Conservation (phyloP, 2,113 vertebrate genomes). For the Micromys minutus region DNA sequence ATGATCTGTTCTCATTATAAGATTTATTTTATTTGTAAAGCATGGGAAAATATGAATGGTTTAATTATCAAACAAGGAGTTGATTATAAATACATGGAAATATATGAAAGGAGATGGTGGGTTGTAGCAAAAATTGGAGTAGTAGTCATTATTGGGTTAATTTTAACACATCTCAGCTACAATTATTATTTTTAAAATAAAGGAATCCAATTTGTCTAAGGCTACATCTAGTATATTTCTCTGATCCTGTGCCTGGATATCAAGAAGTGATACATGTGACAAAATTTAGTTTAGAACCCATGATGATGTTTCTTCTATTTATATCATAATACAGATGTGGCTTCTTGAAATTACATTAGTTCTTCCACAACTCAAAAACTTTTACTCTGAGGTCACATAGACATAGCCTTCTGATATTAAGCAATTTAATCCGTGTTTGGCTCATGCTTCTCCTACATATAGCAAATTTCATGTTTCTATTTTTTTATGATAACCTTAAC, state of each 20-base stretch:
- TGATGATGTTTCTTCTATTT: slow-evolving; percentile 44
- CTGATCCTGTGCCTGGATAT: slow-evolving; percentile 19
- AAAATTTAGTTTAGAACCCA: slow-evolving; percentile 45
- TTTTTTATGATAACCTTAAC: slow-evolving; percentile 52
- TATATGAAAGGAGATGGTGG: background rate
- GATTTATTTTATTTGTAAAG: slow-evolving; percentile 29
- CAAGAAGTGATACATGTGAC: background rate
- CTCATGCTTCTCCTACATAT: slow-evolving; percentile 6
- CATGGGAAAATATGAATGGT: slow-evolving; percentile 22
- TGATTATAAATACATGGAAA: background rate
- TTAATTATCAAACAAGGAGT: slow-evolving; percentile 25
- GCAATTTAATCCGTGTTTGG: background rate
- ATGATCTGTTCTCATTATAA: background rate
- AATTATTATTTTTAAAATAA: slow-evolving; percentile 43
- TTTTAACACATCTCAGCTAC: background rate
- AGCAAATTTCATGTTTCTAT: slow-evolving; percentile 45
- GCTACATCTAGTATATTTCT: slow-evolving; percentile 6
- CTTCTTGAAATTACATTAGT: background rate
- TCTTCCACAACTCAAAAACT: slow-evolving; percentile 10
- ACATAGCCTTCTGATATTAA: slow-evolving; percentile 25
- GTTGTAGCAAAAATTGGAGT: background rate
- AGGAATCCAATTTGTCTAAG: slow-evolving; percentile 20
- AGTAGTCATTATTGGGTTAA: background rate
- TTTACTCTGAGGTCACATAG: background rate
- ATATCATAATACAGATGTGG: slow-evolving; percentile 29